Evolutionary conservation across 2,888 invertebrate genomes (phyloP).

Genomic region (Caenorhabditis sp.): DNA sequence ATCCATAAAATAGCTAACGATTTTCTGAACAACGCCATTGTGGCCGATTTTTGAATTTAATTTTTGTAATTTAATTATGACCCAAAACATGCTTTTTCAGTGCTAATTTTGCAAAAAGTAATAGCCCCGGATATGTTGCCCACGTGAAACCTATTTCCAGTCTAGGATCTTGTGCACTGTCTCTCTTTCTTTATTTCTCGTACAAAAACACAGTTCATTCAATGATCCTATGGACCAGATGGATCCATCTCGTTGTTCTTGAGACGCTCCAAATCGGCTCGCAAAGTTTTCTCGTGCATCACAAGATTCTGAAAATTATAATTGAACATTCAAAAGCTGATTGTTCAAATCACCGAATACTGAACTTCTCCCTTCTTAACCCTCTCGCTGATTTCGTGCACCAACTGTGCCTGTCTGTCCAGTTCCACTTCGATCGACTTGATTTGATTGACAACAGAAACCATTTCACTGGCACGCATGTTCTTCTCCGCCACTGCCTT

Average conservation of each 20-base stretch:
- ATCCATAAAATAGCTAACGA: no score
- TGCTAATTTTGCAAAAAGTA: no score
- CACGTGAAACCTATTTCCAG: no score
- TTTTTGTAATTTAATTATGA: no score
- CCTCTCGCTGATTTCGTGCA: constrained; percentile 54
- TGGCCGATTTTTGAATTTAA: no score
- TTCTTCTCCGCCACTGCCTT: constrained; percentile 62
- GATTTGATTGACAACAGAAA: constrained; percentile 66
- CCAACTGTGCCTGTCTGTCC: constrained; percentile 62
- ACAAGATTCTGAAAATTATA: neutral
- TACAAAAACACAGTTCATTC: neutral
- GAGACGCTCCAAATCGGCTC: constrained; percentile 32
- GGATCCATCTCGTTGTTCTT: constrained; percentile 26
- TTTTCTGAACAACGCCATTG: no score
- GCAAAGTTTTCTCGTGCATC: constrained; percentile 13
- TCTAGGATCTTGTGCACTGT: no score
- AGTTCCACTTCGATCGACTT: constrained; percentile 68
- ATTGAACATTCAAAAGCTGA: neutral
- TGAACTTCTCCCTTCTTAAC: constrained; percentile 58
- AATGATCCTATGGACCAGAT: neutral
- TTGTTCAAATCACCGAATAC: constrained; percentile 29
- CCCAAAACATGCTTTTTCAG: no score
- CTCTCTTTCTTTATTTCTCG: no score
- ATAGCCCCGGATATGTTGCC: no score
- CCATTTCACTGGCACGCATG: constrained; percentile 49